phyloP scores from a whole-genome alignment of 2,797 vertebrate species.

The Mycteria americana region DNA sequence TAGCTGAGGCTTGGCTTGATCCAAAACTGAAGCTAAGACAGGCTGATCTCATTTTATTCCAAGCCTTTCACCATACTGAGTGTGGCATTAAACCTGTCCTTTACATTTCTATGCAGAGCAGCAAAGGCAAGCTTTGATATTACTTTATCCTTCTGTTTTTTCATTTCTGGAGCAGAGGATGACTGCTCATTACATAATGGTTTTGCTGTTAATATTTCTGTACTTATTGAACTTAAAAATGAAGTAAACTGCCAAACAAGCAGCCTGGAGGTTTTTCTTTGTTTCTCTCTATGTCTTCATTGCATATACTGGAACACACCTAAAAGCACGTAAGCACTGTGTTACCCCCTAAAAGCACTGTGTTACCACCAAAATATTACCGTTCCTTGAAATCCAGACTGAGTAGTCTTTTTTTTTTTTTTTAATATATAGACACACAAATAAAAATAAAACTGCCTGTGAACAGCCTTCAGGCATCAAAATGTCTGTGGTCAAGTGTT shows the following conservation, averaged over 20 bases:
- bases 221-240: not conserved
- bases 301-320: not conserved
- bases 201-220: not conserved
- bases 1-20: not conserved
- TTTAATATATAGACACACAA: not conserved
- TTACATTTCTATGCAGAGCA: not conserved
- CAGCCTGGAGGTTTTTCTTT: not conserved
- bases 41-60: not conserved
- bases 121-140: not conserved
- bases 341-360: not conserved
- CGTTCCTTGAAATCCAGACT: not conserved
- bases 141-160: not conserved
- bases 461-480: slow-evolving; percentile 50
- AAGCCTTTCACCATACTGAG: not conserved
- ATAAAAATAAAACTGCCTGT: not conserved
- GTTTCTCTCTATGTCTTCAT: not conserved
- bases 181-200: not conserved
- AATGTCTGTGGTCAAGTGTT: slow-evolving; percentile 30
- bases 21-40: not conserved
- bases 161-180: not conserved
- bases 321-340: not conserved
- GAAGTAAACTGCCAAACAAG: not conserved
- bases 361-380: not conserved
- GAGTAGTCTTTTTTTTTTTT: not conserved
- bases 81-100: not conserved